Percentiles rank a stretch among this genome's conserved stretches.
Evolutionary conservation across 2,888 invertebrate genomes (phyloP).

Genomic region (Spodoptera picta): DNA sequence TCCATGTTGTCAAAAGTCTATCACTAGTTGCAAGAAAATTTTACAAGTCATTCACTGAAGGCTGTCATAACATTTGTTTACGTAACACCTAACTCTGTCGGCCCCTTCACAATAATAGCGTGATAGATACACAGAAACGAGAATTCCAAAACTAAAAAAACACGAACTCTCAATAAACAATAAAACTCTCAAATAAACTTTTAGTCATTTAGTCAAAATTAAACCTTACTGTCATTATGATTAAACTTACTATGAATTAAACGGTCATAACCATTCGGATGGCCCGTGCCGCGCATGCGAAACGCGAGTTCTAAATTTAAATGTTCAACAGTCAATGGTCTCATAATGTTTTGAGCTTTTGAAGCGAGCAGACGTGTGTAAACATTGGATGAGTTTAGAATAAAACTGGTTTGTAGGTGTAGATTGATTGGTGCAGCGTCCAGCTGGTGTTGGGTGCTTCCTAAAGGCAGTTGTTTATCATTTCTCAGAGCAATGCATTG

Average conservation of each 20-base stretch:
- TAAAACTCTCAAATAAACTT: conserved; percentile 5
- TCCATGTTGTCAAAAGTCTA: too few species aligned
- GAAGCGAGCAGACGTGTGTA: conserved; percentile 42
- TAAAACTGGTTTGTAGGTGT: conserved; percentile 34
- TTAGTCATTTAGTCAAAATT: background rate
- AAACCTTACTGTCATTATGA: conserved; percentile 3
- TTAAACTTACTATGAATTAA: conserved; percentile 7
- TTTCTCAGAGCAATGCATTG: background rate
- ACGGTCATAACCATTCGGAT: conserved; percentile 9
- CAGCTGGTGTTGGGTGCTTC: conserved; percentile 12
- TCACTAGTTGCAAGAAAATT: too few species aligned
- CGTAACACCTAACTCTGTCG: background rate
- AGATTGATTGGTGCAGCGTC: conserved; percentile 15
- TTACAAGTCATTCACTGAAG: too few species aligned
- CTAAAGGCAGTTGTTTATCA: background rate
- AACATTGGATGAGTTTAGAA: conserved; percentile 36
- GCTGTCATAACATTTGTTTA: too few species aligned
- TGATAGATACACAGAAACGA: background rate
- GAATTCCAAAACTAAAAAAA: conserved; percentile 24
- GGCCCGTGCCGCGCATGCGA: conserved; percentile 36
- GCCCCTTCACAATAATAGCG: background rate
- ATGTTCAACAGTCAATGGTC: conserved; percentile 52
- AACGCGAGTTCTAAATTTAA: conserved; percentile 57
- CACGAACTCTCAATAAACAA: conserved; percentile 29
- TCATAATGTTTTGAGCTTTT: conserved; percentile 36